Evolutionary conservation across 2,797 vertebrate genomes (phyloP), one percentile per base, ranked within the genome.

Genomic region (Pempheris klunzingeri): DNA sequence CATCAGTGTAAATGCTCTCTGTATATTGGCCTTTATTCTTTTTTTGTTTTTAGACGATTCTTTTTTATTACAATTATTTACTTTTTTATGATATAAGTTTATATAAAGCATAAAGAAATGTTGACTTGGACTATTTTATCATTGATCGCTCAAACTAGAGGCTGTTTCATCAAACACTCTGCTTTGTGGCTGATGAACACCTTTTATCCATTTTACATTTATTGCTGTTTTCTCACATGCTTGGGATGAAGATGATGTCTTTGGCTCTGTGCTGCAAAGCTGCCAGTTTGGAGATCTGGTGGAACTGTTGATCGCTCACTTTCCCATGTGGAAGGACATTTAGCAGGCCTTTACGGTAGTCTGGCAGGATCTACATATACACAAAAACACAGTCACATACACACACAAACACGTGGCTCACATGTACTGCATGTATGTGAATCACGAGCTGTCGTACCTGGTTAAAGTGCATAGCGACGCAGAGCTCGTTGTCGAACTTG

Each of bases 401-500:
- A 53, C 38, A 24, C 4, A 13, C 22, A 54, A 8, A 43, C 10
- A 22, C 2, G 2, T 2, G 14, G 5, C 32, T 0, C 17, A 32
- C 8, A 39, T 7, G 5, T 3, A 20, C 7, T 47, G 28, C 10
- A 4, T 7, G 18, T 1, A 0, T 34, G 67, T 73, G 32, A 59
- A 65, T 8, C 15, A 4, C 4, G 7, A 8, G 3, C 39, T 34
- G 52, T 46, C 43, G 0, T 79, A 98, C 98, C 97, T 99, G 98
- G 91, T 97, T 97, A 78, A 96, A 99, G 84, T 98, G 98, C 94
- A 97, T 95, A 0, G 96, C 96, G 61, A 99, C 96, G 0, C 95
- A 97, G 4, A 99, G 96, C 90, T 99, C 97, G 0, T 97, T 99
- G 70, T 99, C 97, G 0, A 98, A 99, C 87, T 96, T 97, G 63